Conservation (phyloP, 92 coral and sea anemone species). For the Pocillopora meandrina region DNA sequence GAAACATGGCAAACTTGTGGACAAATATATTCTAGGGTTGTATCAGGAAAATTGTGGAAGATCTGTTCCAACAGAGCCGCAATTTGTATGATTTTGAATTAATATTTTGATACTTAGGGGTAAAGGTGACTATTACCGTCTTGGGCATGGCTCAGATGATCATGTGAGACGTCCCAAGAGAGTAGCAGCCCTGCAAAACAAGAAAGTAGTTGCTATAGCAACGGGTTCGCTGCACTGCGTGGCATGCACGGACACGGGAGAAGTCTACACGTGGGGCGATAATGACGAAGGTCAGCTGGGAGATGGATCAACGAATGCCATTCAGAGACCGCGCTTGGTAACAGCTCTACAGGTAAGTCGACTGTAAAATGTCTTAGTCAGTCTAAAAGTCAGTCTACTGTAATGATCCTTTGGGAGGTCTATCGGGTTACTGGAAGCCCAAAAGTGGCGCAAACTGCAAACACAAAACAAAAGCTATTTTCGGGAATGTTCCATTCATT, state of each 20-base stretch:
- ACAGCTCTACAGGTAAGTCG: conserved; percentile 92
- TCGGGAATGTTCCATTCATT: background rate
- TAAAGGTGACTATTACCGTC: conserved; percentile 96
- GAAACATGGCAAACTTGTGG: too few species aligned
- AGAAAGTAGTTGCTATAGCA: conserved; percentile 89
- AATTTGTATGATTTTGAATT: background rate
- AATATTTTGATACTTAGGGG: conserved; percentile 67
- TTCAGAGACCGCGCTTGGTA: conserved; percentile 92
- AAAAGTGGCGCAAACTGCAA: too few species aligned
- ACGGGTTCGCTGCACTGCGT: conserved; percentile 98
- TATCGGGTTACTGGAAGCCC: too few species aligned
- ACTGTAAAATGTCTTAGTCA: background rate
- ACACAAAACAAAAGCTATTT: too few species aligned
- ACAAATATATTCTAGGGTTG: too few species aligned
- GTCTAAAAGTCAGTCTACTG: background rate
- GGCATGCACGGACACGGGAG: conserved; percentile 96
- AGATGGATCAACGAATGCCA: conserved; percentile 96
- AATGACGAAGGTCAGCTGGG: conserved; percentile 99
- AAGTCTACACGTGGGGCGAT: conserved; percentile 99
- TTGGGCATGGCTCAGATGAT: conserved; percentile 98
- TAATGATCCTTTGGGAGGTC: too few species aligned
- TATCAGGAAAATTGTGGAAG: background rate
- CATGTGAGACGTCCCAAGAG: conserved; percentile 99
- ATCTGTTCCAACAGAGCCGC: too few species aligned
- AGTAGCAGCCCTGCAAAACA: conserved; percentile 87